Conservation (phyloP, 2,113 vertebrate genomes). For the Burhinus bistriatus region DNA sequence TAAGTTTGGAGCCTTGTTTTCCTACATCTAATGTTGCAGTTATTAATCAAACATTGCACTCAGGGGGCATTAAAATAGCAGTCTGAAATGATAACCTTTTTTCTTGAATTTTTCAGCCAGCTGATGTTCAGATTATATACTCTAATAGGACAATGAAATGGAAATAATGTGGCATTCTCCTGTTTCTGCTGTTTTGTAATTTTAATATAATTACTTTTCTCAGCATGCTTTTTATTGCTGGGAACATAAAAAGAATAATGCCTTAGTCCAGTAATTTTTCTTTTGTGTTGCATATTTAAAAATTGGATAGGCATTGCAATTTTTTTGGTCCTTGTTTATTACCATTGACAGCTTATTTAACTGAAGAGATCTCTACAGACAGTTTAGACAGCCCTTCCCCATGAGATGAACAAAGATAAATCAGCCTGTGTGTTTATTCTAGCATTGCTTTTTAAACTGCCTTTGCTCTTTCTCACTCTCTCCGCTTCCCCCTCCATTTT, state of each 20-base stretch:
- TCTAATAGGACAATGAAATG: not conserved
- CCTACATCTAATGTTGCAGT: not conserved
- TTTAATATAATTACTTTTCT: slow-evolving; percentile 54
- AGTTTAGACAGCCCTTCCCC: not conserved
- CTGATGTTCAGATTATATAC: not conserved
- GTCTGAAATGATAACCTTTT: not conserved
- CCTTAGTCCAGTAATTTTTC: slow-evolving; percentile 16
- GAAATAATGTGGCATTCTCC: not conserved
- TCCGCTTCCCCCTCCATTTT: not conserved
- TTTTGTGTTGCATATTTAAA: slow-evolving; percentile 17
- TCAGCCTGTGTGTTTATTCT: not conserved
- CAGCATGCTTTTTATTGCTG: slow-evolving; percentile 36
- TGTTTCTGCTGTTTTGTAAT: slow-evolving; percentile 25
- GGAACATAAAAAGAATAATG: slow-evolving; percentile 18
- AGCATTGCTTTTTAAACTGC: not conserved
- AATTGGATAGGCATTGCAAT: not conserved
- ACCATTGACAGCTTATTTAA: not conserved
- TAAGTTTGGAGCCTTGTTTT: not conserved
- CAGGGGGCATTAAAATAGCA: not conserved
- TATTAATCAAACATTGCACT: not conserved
- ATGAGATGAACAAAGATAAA: not conserved
- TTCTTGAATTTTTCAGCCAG: not conserved
- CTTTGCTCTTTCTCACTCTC: not conserved
- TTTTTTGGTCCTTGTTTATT: slow-evolving; percentile 19
- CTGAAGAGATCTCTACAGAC: not conserved